Percentiles rank a stretch among this genome's conserved stretches.
These are phyloP conservation scores for Nomada lathburiana DNA, from an alignment of 2,888 invertebrate species.

Conservation along the genomic window DNA sequence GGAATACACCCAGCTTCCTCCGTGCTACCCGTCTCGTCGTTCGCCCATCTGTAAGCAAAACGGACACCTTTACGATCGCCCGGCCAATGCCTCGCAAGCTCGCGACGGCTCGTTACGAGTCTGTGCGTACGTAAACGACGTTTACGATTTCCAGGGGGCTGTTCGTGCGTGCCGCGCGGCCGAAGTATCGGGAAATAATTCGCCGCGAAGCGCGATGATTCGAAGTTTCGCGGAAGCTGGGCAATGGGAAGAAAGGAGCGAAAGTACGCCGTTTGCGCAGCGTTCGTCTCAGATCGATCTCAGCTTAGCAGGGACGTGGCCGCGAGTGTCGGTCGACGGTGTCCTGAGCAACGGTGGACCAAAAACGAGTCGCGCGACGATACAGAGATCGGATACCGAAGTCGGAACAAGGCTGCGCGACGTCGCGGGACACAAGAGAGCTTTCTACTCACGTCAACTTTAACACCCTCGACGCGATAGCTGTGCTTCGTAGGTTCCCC, in stretches of 20 bases:
- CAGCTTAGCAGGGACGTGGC: too few species aligned
- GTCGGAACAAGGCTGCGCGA: conserved; percentile 24
- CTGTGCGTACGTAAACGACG: background rate
- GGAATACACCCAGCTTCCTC: background rate
- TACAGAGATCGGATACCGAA: conserved; percentile 28
- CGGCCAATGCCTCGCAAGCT: conserved; percentile 15
- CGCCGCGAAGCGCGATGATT: too few species aligned
- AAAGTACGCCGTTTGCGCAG: too few species aligned
- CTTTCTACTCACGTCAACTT: conserved; percentile 82
- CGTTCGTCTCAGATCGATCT: too few species aligned
- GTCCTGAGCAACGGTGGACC: too few species aligned
- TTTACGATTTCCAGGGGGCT: background rate
- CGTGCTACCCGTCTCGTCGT: background rate
- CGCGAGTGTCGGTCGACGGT: too few species aligned
- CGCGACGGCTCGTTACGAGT: background rate
- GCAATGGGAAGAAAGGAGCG: too few species aligned
- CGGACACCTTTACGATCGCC: conserved; percentile 29
- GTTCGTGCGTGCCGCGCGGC: background rate
- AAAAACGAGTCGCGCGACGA: background rate
- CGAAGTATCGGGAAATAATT: background rate
- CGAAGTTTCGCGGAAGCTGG: too few species aligned
- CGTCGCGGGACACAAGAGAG: conserved; percentile 32
- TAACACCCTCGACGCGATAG: conserved; percentile 82
- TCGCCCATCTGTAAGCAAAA: background rate
- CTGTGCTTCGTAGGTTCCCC: conserved; percentile 80